phyloP scores from a whole-genome alignment of 2,888 invertebrate genomes.

The Congeria kusceri region DNA sequence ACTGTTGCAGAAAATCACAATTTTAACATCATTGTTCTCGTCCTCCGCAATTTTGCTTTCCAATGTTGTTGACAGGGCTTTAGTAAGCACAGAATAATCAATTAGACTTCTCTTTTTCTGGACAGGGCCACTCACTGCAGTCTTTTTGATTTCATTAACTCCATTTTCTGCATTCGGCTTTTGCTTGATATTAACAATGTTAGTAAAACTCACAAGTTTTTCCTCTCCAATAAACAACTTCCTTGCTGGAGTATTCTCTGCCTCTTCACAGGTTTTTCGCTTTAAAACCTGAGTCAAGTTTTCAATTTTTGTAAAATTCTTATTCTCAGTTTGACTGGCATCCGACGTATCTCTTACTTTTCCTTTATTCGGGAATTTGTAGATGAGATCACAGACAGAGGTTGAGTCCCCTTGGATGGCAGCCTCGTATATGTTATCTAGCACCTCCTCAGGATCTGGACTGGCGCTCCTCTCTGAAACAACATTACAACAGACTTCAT shows the following conservation, averaged over 20 bases:
- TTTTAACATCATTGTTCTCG: constrained; percentile 48
- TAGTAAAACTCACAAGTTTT: background rate
- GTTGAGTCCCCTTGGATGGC: constrained; percentile 34
- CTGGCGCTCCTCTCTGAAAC: constrained; percentile 20
- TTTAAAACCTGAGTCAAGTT: background rate
- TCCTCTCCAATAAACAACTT: background rate
- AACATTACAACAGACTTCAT: too few species aligned
- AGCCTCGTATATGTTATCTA: constrained; percentile 50
- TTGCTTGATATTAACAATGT: background rate
- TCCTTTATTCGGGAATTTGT: background rate
- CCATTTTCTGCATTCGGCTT: constrained; percentile 1
- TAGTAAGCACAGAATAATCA: constrained; percentile 45
- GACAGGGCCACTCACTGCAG: background rate
- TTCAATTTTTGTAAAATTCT: background rate
- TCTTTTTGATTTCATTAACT: background rate
- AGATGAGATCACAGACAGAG: constrained; percentile 37
- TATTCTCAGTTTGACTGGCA: background rate
- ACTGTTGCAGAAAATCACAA: constrained; percentile 54
- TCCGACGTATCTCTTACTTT: background rate
- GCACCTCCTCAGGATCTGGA: constrained; percentile 31
- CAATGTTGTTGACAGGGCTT: constrained; percentile 38
- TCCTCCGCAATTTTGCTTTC: constrained; percentile 29
- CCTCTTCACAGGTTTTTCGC: background rate
- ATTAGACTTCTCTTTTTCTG: constrained; percentile 18
- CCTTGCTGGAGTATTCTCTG: background rate